Base-by-base conservation (phyloP, 2,113 vertebrate genomes). In the Desmodus rotundus region DNA sequence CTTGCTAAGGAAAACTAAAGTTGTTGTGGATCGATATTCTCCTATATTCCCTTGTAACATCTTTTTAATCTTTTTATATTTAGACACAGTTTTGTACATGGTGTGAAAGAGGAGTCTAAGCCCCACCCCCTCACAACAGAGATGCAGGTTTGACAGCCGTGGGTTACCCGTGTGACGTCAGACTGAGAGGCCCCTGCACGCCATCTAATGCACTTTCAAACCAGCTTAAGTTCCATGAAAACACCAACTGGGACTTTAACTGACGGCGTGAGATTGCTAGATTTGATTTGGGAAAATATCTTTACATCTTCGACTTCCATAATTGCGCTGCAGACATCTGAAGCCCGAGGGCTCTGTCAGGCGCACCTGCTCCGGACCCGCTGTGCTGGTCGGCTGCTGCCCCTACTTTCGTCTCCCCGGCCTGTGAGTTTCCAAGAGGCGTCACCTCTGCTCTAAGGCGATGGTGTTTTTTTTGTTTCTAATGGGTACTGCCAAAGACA, bases 131-230 rank as follows among this genome's bases (percentile, higher is more conserved):
- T n/a, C 33, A 16, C n/a, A 14, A 8, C 1, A 11, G 31, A 61
- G 43, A 84, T 0, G 2, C 1, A 14, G 10, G 43, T 5, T 33
- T 13, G 38, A 26, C 0, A 8, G 3, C 38, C 7, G 2, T 5
- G 5, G 43, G 14, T 45, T 20, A 26, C 1, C 11, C 1, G 16
- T 15, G 41, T 28, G 28, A 7, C 11, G 4, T 22, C 2, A 26
- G 36, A 22, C 54, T 3, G 0, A 24, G 82, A 31, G 38, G 56
- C 11, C 38, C 41, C 36, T n/a, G 36, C 31, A 4, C 0, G 2
- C 11, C 4, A 28, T 78, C 45, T 47, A 74, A 8, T 5, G 36
- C 4, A 26, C 73, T 58, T 92, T 19, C 33, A 87, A 58, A 76
- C 43, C 12, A 85, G 41, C n/a, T n/a, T 41, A 16, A 19, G 14